Base-by-base conservation (phyloP, 2,888 invertebrate genomes). In the Pegoplata infirma region DNA sequence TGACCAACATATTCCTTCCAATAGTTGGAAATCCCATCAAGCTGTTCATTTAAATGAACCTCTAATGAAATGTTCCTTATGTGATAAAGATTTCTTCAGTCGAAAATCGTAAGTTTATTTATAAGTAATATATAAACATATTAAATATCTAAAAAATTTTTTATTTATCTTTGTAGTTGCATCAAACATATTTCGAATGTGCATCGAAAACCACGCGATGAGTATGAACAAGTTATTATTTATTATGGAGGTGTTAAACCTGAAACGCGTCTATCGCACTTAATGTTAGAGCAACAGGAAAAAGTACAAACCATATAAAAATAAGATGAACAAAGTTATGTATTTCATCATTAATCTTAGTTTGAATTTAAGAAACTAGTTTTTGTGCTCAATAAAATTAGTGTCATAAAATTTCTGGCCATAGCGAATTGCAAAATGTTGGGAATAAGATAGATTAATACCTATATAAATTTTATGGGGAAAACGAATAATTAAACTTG, bases 141-240 rank as follows among this genome's bases (percentile, higher is more conserved):
- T 36, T 36, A 36, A 36, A 12, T 1, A 36, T 12, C 12, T n/a
- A 40, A n/a, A 10, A 8, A 19, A 8, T 47, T 0, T 14, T 17
- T 17, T 47, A 12, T 10, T 19, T 7, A 10, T 49, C n/a, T 49
- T 17, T 23, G 2, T 4, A 77, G 77, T n/a, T 78, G 77, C 17
- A 25, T 19, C 5, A 40, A 49, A 16, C 77, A 76, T 36, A 21
- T 76, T 14, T 59, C 23, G 23, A 5, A n/a, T 8, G 64, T 55
- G 0, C 77, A 78, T 36, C 3, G 6, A 40, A 47, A 73, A 23
- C 72, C 61, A 46, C 0, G 14, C 21, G 71, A 71, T 1, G 63
- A 77, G 23, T 68, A 63, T 58, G 67, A 63, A 7, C 56, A 77
- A 2, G 67, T 56, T 25, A 68, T 68, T 51, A 23, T 56, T 44